Conservation (phyloP, 2,113 vertebrate genomes). For the Neodon shergylaensis region DNA sequence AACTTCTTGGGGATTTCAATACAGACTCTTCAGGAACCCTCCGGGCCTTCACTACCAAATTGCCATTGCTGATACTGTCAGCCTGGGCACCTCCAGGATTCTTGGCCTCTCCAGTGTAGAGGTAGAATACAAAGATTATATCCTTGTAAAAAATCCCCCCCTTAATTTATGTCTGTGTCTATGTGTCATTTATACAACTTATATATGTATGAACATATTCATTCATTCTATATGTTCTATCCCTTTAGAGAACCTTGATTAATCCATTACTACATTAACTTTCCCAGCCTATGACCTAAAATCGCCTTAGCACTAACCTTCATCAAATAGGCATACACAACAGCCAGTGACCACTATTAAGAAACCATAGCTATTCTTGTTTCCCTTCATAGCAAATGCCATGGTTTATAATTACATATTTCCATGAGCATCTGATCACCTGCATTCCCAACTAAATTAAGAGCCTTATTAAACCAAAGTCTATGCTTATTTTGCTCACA, state of each 20-base stretch:
- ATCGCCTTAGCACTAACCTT: not conserved
- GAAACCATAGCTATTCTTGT: not conserved
- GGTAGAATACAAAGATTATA: not conserved
- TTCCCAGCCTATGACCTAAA: not conserved
- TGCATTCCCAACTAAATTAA: not conserved
- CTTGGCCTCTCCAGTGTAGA: too few species aligned
- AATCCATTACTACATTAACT: not conserved
- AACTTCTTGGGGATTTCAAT: not conserved
- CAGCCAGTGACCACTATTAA: too few species aligned
- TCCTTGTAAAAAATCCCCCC: not conserved
- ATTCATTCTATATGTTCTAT: not conserved
- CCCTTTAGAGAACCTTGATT: not conserved
- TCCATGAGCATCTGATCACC: not conserved
- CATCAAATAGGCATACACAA: not conserved
- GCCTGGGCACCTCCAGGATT: not conserved
- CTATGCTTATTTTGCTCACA: not conserved
- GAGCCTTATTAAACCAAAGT: not conserved
- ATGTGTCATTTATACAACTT: not conserved
- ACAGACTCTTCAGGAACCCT: not conserved
- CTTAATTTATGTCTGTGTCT: too few species aligned
- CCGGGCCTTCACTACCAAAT: not conserved
- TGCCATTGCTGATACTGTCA: not conserved
- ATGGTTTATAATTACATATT: not conserved
- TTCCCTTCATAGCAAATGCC: not conserved
- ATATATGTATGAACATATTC: not conserved